These are phyloP conservation scores for Stichopus chloronotus DNA, from an alignment of 35 echinoderm and acorn worm species.

Conservation along the genomic window DNA sequence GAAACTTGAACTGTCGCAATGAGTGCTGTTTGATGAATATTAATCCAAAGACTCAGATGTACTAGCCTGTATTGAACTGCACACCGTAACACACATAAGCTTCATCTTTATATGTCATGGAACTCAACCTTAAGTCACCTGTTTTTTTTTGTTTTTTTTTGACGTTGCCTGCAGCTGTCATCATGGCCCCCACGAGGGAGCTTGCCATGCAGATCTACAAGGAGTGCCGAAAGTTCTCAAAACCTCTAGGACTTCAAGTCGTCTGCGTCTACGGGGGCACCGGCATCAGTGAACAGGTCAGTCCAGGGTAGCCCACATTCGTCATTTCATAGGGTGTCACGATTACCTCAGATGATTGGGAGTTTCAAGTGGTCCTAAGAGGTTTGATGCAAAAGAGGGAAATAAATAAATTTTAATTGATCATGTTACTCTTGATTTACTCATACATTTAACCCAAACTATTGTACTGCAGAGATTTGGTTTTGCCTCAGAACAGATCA, in stretches of 20 bases:
- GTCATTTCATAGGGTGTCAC: not conserved
- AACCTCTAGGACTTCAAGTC: constrained; percentile 68
- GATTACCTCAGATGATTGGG: not conserved
- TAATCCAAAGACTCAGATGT: too few relatives aligned
- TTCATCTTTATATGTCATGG: too few relatives aligned
- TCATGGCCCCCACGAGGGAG: constrained; percentile 96
- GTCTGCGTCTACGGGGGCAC: constrained; percentile 96
- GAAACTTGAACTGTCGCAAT: too few relatives aligned
- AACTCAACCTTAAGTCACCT: not conserved
- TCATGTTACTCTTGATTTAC: too few relatives aligned
- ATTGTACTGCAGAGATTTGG: too few relatives aligned
- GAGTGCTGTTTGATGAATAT: too few relatives aligned
- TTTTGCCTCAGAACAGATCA: too few relatives aligned
- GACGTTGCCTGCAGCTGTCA: constrained; percentile 64
- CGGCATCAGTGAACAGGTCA: constrained; percentile 98
- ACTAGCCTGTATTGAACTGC: too few relatives aligned
- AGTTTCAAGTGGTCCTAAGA: not conserved
- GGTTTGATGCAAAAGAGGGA: too few relatives aligned
- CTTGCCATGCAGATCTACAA: constrained; percentile 94
- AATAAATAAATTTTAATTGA: too few relatives aligned
- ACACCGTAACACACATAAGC: too few relatives aligned
- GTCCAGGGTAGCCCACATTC: not conserved
- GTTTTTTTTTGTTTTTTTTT: not conserved
- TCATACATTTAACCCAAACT: too few relatives aligned
- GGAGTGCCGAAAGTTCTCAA: constrained; percentile 88